These are phyloP conservation scores for Polypterus senegalus DNA, from an alignment of 2,113 vertebrate genomes.

Conservation along the genomic window DNA sequence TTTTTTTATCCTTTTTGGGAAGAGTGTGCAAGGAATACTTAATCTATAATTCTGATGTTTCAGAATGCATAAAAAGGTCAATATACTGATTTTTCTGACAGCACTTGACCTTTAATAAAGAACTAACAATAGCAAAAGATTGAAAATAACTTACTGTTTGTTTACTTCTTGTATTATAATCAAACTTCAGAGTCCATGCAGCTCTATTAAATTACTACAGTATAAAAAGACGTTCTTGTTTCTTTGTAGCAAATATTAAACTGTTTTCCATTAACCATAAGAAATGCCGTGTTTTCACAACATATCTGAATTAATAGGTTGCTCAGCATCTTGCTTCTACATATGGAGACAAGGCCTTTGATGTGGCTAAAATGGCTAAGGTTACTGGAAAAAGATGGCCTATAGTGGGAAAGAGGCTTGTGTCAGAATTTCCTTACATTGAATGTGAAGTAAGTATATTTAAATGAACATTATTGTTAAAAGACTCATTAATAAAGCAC, in stretches of 20 bases:
- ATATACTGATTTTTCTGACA: constrained; percentile 71
- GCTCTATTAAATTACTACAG: constrained; percentile 22
- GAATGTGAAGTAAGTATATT: constrained; percentile 73
- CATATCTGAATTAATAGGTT: constrained; percentile 48
- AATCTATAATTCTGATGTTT: constrained; percentile 62
- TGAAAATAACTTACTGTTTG: constrained; percentile 67
- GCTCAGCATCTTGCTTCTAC: constrained; percentile 68
- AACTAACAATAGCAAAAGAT: constrained; percentile 65
- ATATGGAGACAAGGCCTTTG: constrained; percentile 65
- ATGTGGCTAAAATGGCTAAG: constrained; percentile 73
- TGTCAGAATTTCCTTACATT: constrained; percentile 93
- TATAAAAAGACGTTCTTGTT: constrained; percentile 6
- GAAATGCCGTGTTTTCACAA: not conserved
- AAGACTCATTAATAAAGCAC: not conserved
- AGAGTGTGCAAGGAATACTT: constrained; percentile 35
- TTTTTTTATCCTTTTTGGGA: constrained; percentile 52
- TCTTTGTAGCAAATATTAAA: not conserved
- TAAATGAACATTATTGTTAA: not conserved
- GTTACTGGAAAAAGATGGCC: constrained; percentile 88
- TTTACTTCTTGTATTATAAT: constrained; percentile 62
- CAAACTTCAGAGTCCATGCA: constrained; percentile 50
- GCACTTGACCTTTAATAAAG: constrained; percentile 62
- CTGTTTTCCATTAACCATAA: not conserved
- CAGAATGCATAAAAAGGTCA: constrained; percentile 74
- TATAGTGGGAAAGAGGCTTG: constrained; percentile 81